A percentile compares a stretch with the other conserved stretches of the same genome.
phyloP scores from a whole-genome alignment of 2,113 vertebrate species.

The Chrysochloris asiatica region DNA sequence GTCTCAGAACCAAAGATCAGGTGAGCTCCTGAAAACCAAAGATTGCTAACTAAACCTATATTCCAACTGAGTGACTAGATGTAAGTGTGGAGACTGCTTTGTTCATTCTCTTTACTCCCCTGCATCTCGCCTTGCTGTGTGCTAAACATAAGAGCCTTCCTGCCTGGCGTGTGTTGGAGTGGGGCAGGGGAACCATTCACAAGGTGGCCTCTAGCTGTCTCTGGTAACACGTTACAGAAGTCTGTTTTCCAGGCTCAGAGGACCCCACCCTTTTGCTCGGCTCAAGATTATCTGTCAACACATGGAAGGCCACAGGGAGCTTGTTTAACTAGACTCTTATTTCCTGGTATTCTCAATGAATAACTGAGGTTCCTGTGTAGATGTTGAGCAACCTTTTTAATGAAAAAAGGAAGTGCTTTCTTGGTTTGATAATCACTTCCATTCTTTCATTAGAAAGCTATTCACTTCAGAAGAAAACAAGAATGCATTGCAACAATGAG shows the following conservation, averaged over 20 bases:
- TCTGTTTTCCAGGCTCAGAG: neutral
- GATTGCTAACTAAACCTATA: neutral
- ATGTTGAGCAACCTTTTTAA: neutral
- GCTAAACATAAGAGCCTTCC: neutral
- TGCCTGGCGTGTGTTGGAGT: neutral
- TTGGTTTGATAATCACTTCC: too few relatives aligned
- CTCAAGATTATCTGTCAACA: neutral
- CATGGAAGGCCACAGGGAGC: rapidly evolving
- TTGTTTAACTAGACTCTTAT: neutral
- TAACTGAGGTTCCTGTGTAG: neutral
- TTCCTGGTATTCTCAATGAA: neutral
- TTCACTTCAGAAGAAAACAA: neutral
- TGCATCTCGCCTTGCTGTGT: rapidly evolving
- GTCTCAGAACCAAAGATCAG: too few relatives aligned
- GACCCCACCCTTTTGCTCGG: rapidly evolving
- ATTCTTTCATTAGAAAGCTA: neutral
- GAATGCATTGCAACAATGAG: neutral
- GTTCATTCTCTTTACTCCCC: neutral
- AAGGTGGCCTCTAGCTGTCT: too few relatives aligned
- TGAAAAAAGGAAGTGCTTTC: too few relatives aligned
- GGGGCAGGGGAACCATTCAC: too few relatives aligned
- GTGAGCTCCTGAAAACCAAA: neutral
- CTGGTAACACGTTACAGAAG: rapidly evolving
- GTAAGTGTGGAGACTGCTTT: too few relatives aligned
- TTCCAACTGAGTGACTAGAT: neutral